These are phyloP conservation scores for Entomyzon cyanotis DNA, from an alignment of 2,113 vertebrate genomes.

Conservation along the genomic window DNA sequence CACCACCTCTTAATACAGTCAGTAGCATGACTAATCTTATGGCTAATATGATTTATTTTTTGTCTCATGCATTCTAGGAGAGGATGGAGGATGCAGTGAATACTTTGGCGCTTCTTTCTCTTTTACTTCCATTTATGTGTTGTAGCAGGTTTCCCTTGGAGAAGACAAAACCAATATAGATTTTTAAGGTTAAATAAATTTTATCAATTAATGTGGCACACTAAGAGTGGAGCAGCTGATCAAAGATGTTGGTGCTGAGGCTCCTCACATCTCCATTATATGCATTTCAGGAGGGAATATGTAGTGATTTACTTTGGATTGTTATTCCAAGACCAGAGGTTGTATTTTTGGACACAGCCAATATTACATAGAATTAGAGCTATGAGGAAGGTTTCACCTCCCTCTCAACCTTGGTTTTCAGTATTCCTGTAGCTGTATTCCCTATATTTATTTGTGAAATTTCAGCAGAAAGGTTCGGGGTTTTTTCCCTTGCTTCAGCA, in stretches of 20 bases:
- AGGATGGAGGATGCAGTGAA: not conserved
- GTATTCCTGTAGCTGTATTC: not conserved
- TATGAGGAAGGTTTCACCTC: not conserved
- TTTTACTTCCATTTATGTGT: not conserved
- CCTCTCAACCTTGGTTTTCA: not conserved
- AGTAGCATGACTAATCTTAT: not conserved
- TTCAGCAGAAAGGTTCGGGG: not conserved
- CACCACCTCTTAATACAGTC: not conserved
- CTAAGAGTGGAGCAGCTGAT: not conserved
- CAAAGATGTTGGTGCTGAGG: not conserved
- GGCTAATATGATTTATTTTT: not conserved
- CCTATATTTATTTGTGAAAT: not conserved
- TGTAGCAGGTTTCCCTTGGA: not conserved
- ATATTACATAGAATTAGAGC: not conserved
- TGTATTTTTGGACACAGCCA: not conserved
- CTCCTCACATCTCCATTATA: not conserved
- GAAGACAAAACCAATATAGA: not conserved
- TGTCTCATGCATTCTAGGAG: not conserved
- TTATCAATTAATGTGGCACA: not conserved
- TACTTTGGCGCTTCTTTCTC: not conserved
- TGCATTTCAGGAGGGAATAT: not conserved
- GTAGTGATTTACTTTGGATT: not conserved
- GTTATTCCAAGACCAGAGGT: not conserved
- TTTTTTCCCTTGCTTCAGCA: not conserved
- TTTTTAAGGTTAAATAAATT: not conserved